Evolutionary conservation across 2,113 vertebrate genomes (phyloP).

Genomic region (Micronisus gabar): DNA sequence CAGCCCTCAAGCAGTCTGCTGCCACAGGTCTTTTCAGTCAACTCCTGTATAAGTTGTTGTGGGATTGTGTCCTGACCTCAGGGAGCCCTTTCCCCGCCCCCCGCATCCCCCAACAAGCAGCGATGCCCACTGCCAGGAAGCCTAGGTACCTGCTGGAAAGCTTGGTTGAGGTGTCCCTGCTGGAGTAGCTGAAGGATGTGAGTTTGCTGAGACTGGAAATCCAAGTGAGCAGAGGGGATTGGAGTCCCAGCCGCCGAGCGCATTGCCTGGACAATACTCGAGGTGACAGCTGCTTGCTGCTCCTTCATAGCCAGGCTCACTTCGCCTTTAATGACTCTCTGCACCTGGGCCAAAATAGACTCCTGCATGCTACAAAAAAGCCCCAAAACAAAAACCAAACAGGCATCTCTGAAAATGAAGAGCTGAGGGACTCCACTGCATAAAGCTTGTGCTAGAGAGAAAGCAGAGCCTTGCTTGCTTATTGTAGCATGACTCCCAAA

Average conservation of each 20-base stretch:
- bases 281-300: conserved; percentile 92
- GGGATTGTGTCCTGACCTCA: not conserved
- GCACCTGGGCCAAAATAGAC: conserved; percentile 92
- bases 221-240: conserved; percentile 88
- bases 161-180: conserved; percentile 97
- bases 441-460: not conserved
- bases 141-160: conserved; percentile 91
- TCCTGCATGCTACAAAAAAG: conserved; percentile 86
- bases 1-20: not conserved
- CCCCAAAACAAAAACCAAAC: not conserved
- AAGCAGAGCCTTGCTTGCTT: not conserved
- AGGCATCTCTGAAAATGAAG: not conserved
- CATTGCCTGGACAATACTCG: conserved; percentile 99
- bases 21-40: not conserved
- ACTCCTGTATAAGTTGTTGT: not conserved
- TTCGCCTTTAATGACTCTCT: conserved; percentile 94
- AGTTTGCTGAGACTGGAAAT: conserved; percentile 94
- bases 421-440: not conserved
- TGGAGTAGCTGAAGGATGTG: conserved; percentile 93
- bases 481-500: not conserved
- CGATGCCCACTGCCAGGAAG: not conserved
- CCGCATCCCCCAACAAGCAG: too few relatives aligned
- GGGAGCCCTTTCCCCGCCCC: not conserved
- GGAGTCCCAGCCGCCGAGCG: conserved; percentile 92
- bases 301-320: conserved; percentile 96